Evolutionary conservation across 2,797 vertebrate species (phyloP).

Genomic region (Crenuchus spilurus): DNA sequence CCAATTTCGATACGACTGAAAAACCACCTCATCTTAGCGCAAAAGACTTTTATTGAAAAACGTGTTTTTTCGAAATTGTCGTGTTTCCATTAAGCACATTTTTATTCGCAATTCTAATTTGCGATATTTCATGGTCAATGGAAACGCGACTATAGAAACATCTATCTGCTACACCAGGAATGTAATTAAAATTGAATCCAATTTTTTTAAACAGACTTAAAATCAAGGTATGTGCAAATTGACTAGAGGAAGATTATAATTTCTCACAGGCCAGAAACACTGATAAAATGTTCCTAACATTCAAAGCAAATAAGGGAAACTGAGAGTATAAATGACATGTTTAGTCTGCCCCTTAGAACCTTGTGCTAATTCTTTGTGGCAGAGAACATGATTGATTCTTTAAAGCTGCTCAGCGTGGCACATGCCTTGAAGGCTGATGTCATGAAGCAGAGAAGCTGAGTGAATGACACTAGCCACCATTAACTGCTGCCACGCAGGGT

Average conservation of each 20-base stretch:
- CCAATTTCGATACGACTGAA: too few species aligned
- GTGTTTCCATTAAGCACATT: too few species aligned
- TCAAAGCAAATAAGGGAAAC: slow-evolving; percentile 32
- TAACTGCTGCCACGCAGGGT: slow-evolving; percentile 63
- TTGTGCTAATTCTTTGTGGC: slow-evolving; percentile 55
- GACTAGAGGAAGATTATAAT: background rate
- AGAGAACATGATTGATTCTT: slow-evolving; percentile 67
- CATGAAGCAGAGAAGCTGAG: slow-evolving; percentile 63
- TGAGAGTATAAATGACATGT: slow-evolving; percentile 41
- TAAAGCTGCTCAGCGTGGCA: slow-evolving; percentile 59
- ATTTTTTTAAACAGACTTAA: too few species aligned
- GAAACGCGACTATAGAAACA: too few species aligned
- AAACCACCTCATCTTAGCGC: too few species aligned
- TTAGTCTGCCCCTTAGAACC: slow-evolving; percentile 49
- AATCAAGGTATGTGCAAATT: slow-evolving; percentile 5
- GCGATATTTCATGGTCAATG: too few species aligned
- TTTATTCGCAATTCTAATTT: too few species aligned
- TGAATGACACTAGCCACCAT: slow-evolving; percentile 68
- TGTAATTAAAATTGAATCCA: too few species aligned
- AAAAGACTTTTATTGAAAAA: too few species aligned
- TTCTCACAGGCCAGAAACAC: background rate
- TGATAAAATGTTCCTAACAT: slow-evolving; percentile 7
- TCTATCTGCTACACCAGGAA: too few species aligned
- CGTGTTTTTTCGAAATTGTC: too few species aligned
- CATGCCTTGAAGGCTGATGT: slow-evolving; percentile 66